Evolutionary conservation across 2,888 invertebrate species (phyloP).

Genomic region (Gymnocheta viridis): DNA sequence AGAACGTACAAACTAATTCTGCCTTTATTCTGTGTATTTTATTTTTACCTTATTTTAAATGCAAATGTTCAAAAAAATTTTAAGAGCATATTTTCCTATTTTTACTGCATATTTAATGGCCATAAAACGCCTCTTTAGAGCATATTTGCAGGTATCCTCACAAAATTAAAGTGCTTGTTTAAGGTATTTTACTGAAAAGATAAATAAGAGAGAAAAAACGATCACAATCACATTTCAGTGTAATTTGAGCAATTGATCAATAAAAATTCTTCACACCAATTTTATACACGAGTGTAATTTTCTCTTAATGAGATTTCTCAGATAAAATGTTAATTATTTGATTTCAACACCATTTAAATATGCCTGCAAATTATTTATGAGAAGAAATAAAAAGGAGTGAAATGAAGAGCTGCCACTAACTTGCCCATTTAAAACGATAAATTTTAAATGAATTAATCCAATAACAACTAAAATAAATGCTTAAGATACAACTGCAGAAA

Average conservation of each 20-base stretch:
- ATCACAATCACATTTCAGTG: constrained; percentile 22
- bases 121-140: no score
- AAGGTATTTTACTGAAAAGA: no score
- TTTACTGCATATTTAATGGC: no score
- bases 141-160: no score
- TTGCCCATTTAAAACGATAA: constrained; percentile 43
- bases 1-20: no score
- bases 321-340: constrained; percentile 24
- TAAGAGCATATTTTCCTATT: no score
- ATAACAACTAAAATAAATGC: constrained; percentile 21
- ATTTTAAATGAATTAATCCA: constrained; percentile 54
- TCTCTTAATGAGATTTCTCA: constrained; percentile 2
- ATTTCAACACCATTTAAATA: constrained; percentile 20
- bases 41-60: no score
- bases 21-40: no score
- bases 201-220: no score
- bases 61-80: no score
- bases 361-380: constrained; percentile 1
- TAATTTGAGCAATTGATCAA: background rate
- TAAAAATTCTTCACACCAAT: constrained; percentile 3
- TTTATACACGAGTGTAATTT: background rate
- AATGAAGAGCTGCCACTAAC: constrained; percentile 19
- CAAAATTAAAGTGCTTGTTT: no score
- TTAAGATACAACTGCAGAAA: background rate
- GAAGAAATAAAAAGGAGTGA: background rate